Evolutionary conservation across 2,888 invertebrate genomes (phyloP).

Genomic region (Pseudoips prasinana): DNA sequence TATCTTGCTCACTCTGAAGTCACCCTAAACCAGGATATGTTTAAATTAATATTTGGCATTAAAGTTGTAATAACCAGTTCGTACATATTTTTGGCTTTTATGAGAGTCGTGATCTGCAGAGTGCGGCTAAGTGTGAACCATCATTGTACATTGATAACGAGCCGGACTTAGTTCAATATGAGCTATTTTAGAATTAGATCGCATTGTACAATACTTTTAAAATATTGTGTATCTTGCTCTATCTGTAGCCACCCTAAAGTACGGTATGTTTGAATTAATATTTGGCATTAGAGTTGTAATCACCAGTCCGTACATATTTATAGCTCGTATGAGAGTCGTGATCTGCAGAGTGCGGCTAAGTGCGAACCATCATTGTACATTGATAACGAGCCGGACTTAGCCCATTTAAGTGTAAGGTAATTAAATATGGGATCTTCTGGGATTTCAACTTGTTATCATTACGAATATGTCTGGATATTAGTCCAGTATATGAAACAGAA

Average conservation of each 20-base stretch:
- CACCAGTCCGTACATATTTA: slow-evolving; percentile 43
- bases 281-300: slow-evolving; percentile 55
- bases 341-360: slow-evolving; percentile 38
- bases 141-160: slow-evolving; percentile 27
- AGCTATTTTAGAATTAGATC: too few species aligned
- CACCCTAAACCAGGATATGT: too few species aligned
- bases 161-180: slow-evolving; percentile 27
- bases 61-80: too few species aligned
- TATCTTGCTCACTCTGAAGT: too few species aligned
- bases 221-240: too few species aligned
- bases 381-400: slow-evolving; percentile 31
- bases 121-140: slow-evolving; percentile 42
- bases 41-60: too few species aligned
- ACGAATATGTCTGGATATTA: neutral
- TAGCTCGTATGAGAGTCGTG: slow-evolving; percentile 51
- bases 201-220: too few species aligned
- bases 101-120: slow-evolving; percentile 49
- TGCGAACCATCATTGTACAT: slow-evolving; percentile 36
- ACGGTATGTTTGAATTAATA: slow-evolving; percentile 56
- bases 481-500: too few species aligned
- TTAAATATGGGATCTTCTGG: neutral
- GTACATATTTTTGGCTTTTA: slow-evolving; percentile 44
- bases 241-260: too few species aligned
- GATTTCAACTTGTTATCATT: too few species aligned
- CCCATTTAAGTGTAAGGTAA: slow-evolving; percentile 15